phyloP scores from a whole-genome alignment of 2,888 invertebrate genomes.

The Schizaphis graminum region DNA sequence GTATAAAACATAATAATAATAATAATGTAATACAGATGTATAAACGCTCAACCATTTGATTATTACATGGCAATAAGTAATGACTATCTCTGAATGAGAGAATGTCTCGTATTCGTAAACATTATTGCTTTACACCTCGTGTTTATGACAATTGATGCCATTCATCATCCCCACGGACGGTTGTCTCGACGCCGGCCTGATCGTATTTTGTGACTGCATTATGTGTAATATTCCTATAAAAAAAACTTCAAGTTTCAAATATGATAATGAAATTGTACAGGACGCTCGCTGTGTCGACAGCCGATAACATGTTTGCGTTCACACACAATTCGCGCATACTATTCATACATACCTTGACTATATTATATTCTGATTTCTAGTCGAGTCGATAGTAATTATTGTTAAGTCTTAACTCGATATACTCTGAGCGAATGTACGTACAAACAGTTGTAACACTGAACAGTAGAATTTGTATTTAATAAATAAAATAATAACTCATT shows the following conservation, averaged over 20 bases:
- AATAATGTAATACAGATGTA: neutral
- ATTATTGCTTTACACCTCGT: neutral
- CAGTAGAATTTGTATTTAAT: neutral
- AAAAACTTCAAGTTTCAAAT: conserved; percentile 10
- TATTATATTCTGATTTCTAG: neutral
- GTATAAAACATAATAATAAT: neutral
- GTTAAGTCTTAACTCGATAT: neutral
- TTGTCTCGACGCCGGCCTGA: neutral
- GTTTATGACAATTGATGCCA: neutral
- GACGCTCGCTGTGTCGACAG: neutral
- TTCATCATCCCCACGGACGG: neutral
- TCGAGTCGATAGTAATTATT: neutral
- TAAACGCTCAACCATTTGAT: neutral
- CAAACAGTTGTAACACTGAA: neutral
- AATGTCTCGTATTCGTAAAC: neutral
- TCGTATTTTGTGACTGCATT: neutral
- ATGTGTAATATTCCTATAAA: neutral
- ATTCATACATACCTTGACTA: neutral
- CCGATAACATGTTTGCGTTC: neutral
- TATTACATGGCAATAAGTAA: neutral
- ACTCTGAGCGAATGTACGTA: neutral
- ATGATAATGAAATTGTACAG: conserved; percentile 51
- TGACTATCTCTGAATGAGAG: neutral
- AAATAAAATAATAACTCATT: neutral
- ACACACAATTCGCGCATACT: neutral